Base-by-base conservation (phyloP, 2,113 vertebrate genomes). In the Macquaria australasica region DNA sequence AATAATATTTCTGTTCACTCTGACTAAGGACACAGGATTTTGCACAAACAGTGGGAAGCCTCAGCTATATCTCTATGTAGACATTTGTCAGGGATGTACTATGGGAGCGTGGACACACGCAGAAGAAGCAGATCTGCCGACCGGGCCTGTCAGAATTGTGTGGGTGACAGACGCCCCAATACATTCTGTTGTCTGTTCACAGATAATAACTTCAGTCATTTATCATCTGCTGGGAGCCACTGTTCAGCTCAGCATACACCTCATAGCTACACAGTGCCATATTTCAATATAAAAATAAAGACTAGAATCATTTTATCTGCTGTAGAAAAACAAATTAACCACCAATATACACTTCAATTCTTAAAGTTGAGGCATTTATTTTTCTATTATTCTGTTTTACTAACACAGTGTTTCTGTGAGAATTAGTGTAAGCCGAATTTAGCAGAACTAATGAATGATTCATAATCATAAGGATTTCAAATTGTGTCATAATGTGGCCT, bases 1-100 rank as follows among this genome's bases (percentile, higher is more conserved):
- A 55, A 28, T 77, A 10, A 25, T 45, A 68, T 74, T 86, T 59
- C 34, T 68, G 41, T 51, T 67, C n/a, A 68, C 50, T 43, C 18
- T 68, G 60, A 43, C 34, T 53, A n/a, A 50, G 39, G 39, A 39
- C 39, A 39, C 51, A 45, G 68, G 58, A 59, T n/a, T 41, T 15
- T 23, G 21, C 64, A 21, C 64, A 50, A 68, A 68, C n/a, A n/a
- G 48, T 15, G 25, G 23, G 69, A 71, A 58, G 14, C 39, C 39
- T 70, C 2, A 0, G 55, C 55, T 62, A 7, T 14, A 23, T 55
- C 53, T 72, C 34, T 71, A 18, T 68, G 45, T 45, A 55, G 51
- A 72, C 48, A 48, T 16, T 14, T 34, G 10, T 53, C 58, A 73
- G 51, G 9, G 7, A 55, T 39, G 67, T n/a, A n/a, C 39, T 39